Percentiles rank a stretch among this genome's conserved stretches.
phyloP scores from a whole-genome alignment of 2,797 vertebrate species.

The Pogoniulus pusillus region DNA sequence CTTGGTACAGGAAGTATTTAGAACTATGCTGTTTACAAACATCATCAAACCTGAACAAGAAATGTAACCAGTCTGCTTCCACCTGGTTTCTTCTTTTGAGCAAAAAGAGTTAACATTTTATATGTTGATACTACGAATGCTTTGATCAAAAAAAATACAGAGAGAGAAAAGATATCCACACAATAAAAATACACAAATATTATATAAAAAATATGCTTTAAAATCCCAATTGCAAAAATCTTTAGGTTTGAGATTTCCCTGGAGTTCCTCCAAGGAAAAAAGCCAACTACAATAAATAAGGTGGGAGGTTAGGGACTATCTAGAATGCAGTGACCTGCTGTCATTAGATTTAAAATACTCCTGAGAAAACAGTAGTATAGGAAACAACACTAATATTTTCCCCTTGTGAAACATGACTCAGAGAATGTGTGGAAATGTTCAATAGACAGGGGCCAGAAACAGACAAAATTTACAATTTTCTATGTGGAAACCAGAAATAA shows the following conservation, averaged over 20 bases:
- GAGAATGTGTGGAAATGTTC: conserved; percentile 23
- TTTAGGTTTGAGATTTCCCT: conserved; percentile 37
- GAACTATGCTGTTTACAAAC: not conserved
- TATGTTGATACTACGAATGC: not conserved
- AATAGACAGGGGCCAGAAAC: conserved; percentile 26
- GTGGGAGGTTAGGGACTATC: conserved; percentile 27
- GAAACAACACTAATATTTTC: conserved; percentile 9
- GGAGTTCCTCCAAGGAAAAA: conserved; percentile 50
- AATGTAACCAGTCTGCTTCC: not conserved
- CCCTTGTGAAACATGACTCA: conserved; percentile 30
- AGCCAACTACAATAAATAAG: conserved; percentile 57
- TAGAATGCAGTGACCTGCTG: conserved; percentile 10
- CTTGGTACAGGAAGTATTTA: not conserved
- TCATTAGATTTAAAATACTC: conserved; percentile 54
- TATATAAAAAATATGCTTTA: not conserved
- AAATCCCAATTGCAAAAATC: conserved; percentile 33
- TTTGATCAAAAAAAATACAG: not conserved
- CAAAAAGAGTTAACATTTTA: not conserved
- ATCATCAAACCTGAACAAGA: not conserved
- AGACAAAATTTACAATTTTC: not conserved
- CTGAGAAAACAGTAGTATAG: conserved; percentile 24
- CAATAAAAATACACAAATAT: conserved; percentile 8
- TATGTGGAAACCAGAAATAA: not conserved
- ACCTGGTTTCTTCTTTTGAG: not conserved
- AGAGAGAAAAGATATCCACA: not conserved